phyloP scores from a whole-genome alignment of 92 coral and sea anemone genomes.

The Parazoanthus atlanticus region DNA sequence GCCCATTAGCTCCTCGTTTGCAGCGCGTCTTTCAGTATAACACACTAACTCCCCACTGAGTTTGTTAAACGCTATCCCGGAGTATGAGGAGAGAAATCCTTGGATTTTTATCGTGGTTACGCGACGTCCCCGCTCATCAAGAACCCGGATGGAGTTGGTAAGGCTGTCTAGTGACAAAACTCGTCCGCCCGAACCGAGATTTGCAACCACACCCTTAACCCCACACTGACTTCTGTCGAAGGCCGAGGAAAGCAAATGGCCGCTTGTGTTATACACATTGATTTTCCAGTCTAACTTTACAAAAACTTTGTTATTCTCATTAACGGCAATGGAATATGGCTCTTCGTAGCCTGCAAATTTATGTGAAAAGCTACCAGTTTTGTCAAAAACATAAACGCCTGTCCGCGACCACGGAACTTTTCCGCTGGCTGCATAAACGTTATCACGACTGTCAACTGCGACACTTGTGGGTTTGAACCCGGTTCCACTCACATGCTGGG shows the following conservation, averaged over 20 bases:
- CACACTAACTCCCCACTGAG: conserved; percentile 11
- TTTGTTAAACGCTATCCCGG: neutral
- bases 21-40: conserved; percentile 11
- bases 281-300: neutral
- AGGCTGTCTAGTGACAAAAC: neutral
- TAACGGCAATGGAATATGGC: neutral
- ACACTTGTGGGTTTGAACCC: conserved; percentile 1
- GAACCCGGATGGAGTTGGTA: conserved; percentile 1
- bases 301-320: conserved; percentile 4
- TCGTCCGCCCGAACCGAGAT: neutral
- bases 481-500: neutral
- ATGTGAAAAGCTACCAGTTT: neutral
- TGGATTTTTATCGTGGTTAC: neutral
- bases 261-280: neutral
- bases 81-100: neutral
- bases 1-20: neutral
- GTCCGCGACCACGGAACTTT: neutral
- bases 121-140: conserved; percentile 6
- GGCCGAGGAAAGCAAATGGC: neutral
- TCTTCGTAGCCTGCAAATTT: neutral
- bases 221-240: neutral
- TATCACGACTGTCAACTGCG: conserved; percentile 12
- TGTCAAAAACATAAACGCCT: conserved; percentile 1
- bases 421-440: neutral
- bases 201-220: neutral